Percentiles rank a stretch among this genome's conserved stretches.
These are phyloP conservation scores for Acheta domesticus DNA, from an alignment of 2,888 invertebrate species.

Conservation along the genomic window DNA sequence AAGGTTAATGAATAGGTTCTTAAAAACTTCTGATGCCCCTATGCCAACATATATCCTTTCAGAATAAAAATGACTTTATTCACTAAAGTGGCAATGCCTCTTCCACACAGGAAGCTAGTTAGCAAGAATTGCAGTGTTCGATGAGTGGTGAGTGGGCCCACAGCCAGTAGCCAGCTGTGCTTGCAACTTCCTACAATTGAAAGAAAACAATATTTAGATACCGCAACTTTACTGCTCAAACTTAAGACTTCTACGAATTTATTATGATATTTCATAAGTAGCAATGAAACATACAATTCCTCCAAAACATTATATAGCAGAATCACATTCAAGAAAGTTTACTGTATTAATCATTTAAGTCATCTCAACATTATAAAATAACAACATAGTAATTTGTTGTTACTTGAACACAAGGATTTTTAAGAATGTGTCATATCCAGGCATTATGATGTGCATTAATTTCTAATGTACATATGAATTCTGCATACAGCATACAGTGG, in stretches of 20 bases:
- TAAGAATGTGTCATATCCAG: too few relatives aligned
- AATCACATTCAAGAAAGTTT: slow-evolving; percentile 12
- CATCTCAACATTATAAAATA: too few relatives aligned
- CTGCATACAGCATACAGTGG: too few relatives aligned
- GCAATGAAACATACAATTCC: not conserved
- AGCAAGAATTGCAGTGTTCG: slow-evolving; percentile 24
- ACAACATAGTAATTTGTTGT: too few relatives aligned
- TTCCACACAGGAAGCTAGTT: slow-evolving; percentile 26
- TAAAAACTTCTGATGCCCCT: not conserved
- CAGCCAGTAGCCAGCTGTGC: slow-evolving; percentile 34
- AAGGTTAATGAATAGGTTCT: too few relatives aligned
- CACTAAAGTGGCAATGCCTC: slow-evolving; percentile 21
- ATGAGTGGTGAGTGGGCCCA: slow-evolving; percentile 32
- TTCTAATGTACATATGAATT: too few relatives aligned
- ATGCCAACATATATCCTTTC: not conserved
- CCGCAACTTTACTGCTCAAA: not conserved
- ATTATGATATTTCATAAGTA: not conserved
- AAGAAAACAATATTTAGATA: slow-evolving; percentile 25
- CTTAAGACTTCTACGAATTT: not conserved
- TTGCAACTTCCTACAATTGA: slow-evolving; percentile 34
- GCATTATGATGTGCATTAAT: too few relatives aligned
- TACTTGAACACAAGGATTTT: too few relatives aligned
- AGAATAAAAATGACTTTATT: not conserved
- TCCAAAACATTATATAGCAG: not conserved
- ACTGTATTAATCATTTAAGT: not conserved